Conservation (phyloP, 2,888 invertebrate species). For the Apotomis turbidana region DNA sequence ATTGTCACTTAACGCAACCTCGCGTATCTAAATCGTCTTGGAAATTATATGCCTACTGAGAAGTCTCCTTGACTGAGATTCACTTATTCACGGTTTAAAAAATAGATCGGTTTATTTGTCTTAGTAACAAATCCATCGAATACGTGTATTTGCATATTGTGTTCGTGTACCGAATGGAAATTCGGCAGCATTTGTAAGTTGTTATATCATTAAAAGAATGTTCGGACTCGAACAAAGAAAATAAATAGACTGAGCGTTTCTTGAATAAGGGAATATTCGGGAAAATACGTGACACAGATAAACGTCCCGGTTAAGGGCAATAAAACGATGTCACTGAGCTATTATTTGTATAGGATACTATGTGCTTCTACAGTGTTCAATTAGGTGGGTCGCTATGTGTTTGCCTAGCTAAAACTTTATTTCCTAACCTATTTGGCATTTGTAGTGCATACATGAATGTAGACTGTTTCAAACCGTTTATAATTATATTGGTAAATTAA, state of each 20-base stretch:
- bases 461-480: too few species aligned
- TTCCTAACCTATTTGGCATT: too few species aligned
- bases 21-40: conserved; percentile 8
- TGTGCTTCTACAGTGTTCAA: not conserved
- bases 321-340: not conserved
- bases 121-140: too few species aligned
- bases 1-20: not conserved
- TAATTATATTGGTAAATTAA: too few species aligned
- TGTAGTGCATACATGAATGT: too few species aligned
- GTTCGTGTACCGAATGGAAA: not conserved
- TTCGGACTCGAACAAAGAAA: not conserved
- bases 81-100: not conserved
- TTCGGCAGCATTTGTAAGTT: not conserved
- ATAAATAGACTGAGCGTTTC: conserved; percentile 11
- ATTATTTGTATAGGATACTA: not conserved
- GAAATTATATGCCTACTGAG: not conserved
- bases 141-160: not conserved
- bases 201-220: not conserved
- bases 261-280: conserved; percentile 3
- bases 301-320: conserved; percentile 3
- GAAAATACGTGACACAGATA: not conserved
- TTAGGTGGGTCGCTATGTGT: too few species aligned
- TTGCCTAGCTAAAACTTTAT: too few species aligned
- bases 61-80: not conserved
- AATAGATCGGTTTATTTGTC: not conserved